Conservation (phyloP, 2,797 vertebrate genomes). For the Clarias fuscus region DNA sequence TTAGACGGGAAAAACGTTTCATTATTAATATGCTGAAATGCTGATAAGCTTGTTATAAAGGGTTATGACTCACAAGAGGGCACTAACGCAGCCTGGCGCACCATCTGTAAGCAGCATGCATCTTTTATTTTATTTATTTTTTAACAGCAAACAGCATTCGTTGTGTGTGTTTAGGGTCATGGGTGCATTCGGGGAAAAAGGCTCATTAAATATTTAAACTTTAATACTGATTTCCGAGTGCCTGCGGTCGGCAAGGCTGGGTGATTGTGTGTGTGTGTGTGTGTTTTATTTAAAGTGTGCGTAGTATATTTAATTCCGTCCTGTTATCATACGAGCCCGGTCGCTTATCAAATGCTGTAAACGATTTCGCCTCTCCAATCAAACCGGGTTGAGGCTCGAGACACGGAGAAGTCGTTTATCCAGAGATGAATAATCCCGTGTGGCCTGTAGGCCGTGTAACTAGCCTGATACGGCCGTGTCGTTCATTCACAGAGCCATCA, state of each 20-base stretch:
- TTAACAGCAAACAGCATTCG: background rate
- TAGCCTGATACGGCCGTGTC: constrained; percentile 10
- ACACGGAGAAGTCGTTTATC: constrained; percentile 2
- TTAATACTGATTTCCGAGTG: background rate
- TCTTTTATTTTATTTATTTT: background rate
- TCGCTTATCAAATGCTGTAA: background rate
- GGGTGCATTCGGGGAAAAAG: background rate
- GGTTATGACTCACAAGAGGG: constrained; percentile 57
- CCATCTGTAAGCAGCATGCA: background rate
- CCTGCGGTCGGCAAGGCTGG: background rate
- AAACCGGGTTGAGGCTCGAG: constrained; percentile 29
- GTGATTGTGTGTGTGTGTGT: background rate
- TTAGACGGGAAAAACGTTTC: background rate
- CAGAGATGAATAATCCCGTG: constrained; percentile 6
- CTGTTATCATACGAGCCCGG: too few relatives aligned
- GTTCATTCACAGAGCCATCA: constrained; percentile 78
- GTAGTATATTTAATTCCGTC: background rate
- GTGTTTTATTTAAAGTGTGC: constrained; percentile 1
- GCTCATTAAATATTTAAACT: constrained; percentile 32
- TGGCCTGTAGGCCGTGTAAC: constrained; percentile 18
- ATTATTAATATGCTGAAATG: background rate
- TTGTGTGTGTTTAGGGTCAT: constrained; percentile 3
- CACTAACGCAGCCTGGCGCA: constrained; percentile 48
- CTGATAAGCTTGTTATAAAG: background rate
- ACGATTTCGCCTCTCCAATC: background rate